Percentiles rank a stretch among this genome's conserved stretches.
These are phyloP conservation scores for Nyctalus aviator DNA, from an alignment of 2,797 vertebrate genomes.

Conservation along the genomic window DNA sequence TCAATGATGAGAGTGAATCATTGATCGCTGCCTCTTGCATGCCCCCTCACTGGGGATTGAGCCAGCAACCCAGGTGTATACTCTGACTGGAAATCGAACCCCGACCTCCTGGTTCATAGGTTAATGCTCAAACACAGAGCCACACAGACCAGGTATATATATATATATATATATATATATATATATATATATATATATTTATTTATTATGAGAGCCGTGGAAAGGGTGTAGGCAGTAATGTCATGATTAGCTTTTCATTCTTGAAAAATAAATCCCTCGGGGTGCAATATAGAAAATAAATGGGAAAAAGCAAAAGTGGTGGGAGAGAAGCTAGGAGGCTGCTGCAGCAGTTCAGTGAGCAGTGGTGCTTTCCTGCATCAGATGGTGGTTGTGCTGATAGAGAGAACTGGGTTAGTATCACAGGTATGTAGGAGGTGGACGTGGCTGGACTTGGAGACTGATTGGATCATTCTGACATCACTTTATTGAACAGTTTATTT, in stretches of 20 bases:
- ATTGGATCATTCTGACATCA: not conserved
- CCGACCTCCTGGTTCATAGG: too few relatives aligned
- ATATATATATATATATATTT: not conserved
- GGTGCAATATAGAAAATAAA: not conserved
- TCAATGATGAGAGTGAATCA: too few relatives aligned
- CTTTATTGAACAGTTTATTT: slow-evolving; percentile 39
- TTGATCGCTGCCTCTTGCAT: too few relatives aligned
- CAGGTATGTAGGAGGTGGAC: not conserved
- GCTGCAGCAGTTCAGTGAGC: accelerated
- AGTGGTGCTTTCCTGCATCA: not conserved
- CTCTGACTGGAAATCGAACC: too few relatives aligned
- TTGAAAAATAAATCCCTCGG: not conserved
- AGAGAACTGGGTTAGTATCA: not conserved
- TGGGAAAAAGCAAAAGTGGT: not conserved
- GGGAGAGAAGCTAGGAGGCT: not conserved
- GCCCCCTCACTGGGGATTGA: too few relatives aligned
- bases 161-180: too few relatives aligned
- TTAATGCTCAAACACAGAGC: too few relatives aligned
- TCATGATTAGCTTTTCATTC: slow-evolving; percentile 14
- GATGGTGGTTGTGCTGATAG: not conserved
- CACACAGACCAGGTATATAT: too few relatives aligned
- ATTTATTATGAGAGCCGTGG: not conserved
- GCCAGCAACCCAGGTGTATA: too few relatives aligned
- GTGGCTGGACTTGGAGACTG: not conserved
- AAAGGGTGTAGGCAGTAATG: not conserved